Evolutionary conservation across 1,140 invertebrate genomes (phyloP), one percentile per base, ranked within the genome.

Genomic region (Anoplolepis gracilipes): DNA sequence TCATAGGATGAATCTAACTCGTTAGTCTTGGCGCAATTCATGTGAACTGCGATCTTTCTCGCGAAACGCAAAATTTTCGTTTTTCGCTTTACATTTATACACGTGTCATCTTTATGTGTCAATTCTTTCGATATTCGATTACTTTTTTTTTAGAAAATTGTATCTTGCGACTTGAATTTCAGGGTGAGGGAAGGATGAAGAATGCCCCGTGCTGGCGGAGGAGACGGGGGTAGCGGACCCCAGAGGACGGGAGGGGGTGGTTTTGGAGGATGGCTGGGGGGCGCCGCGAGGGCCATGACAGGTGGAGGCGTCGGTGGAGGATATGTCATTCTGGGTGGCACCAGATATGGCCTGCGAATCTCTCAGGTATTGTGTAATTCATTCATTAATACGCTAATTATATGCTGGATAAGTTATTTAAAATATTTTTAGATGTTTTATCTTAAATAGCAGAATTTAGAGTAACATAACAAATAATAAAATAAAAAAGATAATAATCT

Each of bases 101-200:
- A 22, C 19, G 33, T 42, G 49, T 22, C 49, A 59, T 81, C 33
- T 39, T 81, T 33, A 62, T 28, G 3, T 19, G 16, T 49, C 46
- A 8, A 49, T 19, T 19, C n/a, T 19, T 11, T 67, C 16, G 62
- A 3, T 11, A 22, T n/a, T 67, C 16, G 39, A 70, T 22, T 7
- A 11, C 13, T 55, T 57, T 57, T 79, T 69, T 77, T 77, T 30
- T 22, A 11, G 0, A 49, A 19, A 49, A 10, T 62, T 42, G 25
- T n/a, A n/a, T 64, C 59, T n/a, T 16, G 22, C 7, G 42, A 49
- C 49, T 78, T 65, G 28, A 49, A 55, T 79, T 79, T 69, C 82
- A 94, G 93, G 91, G 92, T 92, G 90, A 93, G 87, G 91, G 92
- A 93, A 94, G 93, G 93, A 94, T 94, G 93, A 94, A 94, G 93